Conservation (phyloP, 2,888 invertebrate genomes). For the Perdita meconis region DNA sequence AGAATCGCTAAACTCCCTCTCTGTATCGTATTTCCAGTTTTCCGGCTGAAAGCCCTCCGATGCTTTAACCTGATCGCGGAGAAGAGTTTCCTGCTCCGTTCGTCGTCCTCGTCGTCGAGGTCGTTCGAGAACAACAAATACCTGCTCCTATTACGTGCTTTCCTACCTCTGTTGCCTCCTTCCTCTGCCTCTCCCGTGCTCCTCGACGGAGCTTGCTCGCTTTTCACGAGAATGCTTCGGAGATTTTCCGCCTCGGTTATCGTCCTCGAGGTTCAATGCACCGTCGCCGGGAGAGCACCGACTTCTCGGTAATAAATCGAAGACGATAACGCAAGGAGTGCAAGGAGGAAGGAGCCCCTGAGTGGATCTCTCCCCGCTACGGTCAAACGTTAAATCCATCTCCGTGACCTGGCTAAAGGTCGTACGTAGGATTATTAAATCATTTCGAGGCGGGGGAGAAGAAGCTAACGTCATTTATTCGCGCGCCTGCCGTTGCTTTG, state of each 20-base stretch:
- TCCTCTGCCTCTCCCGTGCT: background rate
- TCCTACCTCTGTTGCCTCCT: too few relatives aligned
- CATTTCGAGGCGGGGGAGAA: slow-evolving; percentile 27
- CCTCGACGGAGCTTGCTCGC: slow-evolving; percentile 5
- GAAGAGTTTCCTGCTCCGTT: slow-evolving; percentile 2
- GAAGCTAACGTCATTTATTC: slow-evolving; percentile 46
- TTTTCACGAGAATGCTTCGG: slow-evolving; percentile 39
- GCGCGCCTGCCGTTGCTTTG: background rate
- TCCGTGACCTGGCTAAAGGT: slow-evolving; percentile 19
- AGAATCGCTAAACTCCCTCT: slow-evolving; percentile 54
- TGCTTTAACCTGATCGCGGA: slow-evolving; percentile 20
- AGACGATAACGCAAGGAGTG: slow-evolving; percentile 19
- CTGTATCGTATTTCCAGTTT: slow-evolving; percentile 43
- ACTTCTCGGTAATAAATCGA: slow-evolving; percentile 45
- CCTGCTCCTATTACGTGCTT: slow-evolving; percentile 35
- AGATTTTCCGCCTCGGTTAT: slow-evolving; percentile 42
- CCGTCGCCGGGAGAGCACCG: slow-evolving; percentile 13
- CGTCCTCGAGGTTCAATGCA: slow-evolving; percentile 39
- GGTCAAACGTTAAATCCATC: slow-evolving; percentile 44
- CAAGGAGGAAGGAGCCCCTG: slow-evolving; percentile 4
- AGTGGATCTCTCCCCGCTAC: slow-evolving; percentile 23
- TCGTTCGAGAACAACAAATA: slow-evolving; percentile 43
- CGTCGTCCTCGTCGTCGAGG: too few relatives aligned
- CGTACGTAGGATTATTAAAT: slow-evolving; percentile 52
- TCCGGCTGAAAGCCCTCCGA: background rate